phyloP scores from a whole-genome alignment of 2,888 invertebrate species.

The Aphelenchoides bicaudatus region DNA sequence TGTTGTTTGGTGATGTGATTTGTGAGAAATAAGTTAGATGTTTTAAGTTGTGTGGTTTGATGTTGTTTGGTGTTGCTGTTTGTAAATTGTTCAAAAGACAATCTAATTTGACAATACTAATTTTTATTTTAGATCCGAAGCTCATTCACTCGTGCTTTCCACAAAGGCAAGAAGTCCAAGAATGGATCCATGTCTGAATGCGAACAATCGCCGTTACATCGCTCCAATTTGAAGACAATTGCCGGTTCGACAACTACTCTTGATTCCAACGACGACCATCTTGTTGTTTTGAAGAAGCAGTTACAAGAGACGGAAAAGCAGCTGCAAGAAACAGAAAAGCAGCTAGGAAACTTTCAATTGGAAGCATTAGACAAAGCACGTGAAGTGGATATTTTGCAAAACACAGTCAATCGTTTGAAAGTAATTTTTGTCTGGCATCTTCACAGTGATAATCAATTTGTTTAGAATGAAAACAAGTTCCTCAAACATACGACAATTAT shows the following conservation, averaged over 20 bases:
- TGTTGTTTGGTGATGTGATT: slow-evolving; percentile 15
- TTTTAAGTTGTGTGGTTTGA: not conserved
- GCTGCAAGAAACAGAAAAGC: slow-evolving; percentile 88
- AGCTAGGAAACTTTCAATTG: slow-evolving; percentile 87
- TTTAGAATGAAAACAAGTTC: slow-evolving; percentile 88
- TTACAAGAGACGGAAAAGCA: slow-evolving; percentile 91
- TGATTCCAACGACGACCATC: slow-evolving; percentile 55
- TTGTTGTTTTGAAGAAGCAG: slow-evolving; percentile 2
- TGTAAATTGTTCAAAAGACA: not conserved
- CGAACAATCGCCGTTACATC: slow-evolving; percentile 61
- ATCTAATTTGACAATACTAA: not conserved
- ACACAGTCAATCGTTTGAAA: slow-evolving; percentile 93
- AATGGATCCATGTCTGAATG: slow-evolving; percentile 63
- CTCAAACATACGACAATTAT: slow-evolving; percentile 94
- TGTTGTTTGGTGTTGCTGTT: not conserved
- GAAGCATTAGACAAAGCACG: slow-evolving; percentile 95
- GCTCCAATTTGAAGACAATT: slow-evolving; percentile 38
- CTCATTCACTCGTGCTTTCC: slow-evolving; percentile 93
- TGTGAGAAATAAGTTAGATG: slow-evolving; percentile 1
- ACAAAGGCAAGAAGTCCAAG: slow-evolving; percentile 51
- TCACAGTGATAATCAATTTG: slow-evolving; percentile 34
- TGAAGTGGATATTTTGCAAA: slow-evolving; percentile 89
- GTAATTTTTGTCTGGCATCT: slow-evolving; percentile 66
- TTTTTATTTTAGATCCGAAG: slow-evolving; percentile 71
- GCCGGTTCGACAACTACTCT: slow-evolving; percentile 63